Base-by-base conservation (phyloP, 1,140 invertebrate genomes). In the Teleogryllus occipitalis region DNA sequence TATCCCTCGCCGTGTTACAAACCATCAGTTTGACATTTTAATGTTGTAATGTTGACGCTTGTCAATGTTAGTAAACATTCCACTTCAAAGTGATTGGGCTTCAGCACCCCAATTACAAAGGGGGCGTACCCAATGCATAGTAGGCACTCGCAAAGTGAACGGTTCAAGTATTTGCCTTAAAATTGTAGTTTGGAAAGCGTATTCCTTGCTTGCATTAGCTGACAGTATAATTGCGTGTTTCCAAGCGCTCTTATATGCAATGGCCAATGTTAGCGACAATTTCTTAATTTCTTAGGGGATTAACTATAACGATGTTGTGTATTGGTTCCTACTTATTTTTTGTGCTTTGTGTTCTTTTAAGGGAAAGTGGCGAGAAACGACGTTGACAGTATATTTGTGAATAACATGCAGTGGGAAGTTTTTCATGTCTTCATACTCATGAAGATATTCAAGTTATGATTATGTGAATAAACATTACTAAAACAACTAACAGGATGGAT, bases 11-110 rank as follows among this genome's bases (percentile, higher is more conserved):
- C 18, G 8, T 77, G 54, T 65, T 39, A 65, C 54, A 65, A 65
- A 65, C 54, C 18, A 65, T 77, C 76, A 77, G 47, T 77, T 77
- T 77, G 76, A 77, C 76, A 77, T 77, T 21, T 10, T 21, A 21
- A 77, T 22, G 47, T 77, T 47, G 27, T 39, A n/a, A 27, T 75
- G 74, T 79, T 79, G 78, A 75, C 78, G 78, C 73, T 75, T 79
- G 78, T 79, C 74, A 75, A 48, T 79, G 78, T 79, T 79, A 75
- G 78, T 79, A 79, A 79, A 79, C 78, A 79, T 21, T 65, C 78
- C 73, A 79, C 73, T 79, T 79, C 47, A 49, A 73, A 12, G 47
- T 77, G 76, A 77, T 77, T 77, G 47, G 76, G 76, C 47, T n/a
- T 54, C 39, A 21, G 48, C n/a, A 21, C 47, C 47, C 22, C n/a